Conservation (phyloP, 1,140 invertebrate genomes). For the Lepidurus packardi region DNA sequence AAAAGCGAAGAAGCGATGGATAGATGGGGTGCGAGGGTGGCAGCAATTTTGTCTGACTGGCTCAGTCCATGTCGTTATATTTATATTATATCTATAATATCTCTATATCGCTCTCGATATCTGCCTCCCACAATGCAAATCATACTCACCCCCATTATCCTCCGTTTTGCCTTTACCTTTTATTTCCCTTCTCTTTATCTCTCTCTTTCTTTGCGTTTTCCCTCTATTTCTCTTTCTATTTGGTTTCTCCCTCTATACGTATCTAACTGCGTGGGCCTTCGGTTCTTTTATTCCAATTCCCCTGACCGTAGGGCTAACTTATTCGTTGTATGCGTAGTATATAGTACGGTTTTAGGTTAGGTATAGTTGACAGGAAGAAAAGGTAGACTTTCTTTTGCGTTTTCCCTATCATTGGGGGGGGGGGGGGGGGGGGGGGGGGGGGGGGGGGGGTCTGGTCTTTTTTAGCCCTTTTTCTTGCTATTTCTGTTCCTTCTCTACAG, state of each 20-base stretch:
- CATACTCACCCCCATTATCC: neutral
- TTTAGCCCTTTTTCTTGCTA: neutral
- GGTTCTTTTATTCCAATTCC: slow-evolving; percentile 19
- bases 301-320: slow-evolving; percentile 17
- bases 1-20: neutral
- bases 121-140: slow-evolving; percentile 8
- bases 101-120: neutral
- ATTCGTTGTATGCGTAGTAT: neutral
- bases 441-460: too few relatives aligned
- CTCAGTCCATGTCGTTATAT: too few relatives aligned
- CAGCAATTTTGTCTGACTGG: too few relatives aligned
- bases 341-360: neutral
- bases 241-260: neutral
- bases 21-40: neutral
- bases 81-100: neutral
- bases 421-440: too few relatives aligned
- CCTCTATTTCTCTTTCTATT: neutral
- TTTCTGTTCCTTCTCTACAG: neutral
- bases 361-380: neutral
- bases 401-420: neutral
- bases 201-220: neutral
- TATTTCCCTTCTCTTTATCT: neutral
- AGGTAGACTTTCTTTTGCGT: neutral
- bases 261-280: slow-evolving; percentile 7
- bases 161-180: neutral